phyloP scores from a whole-genome alignment of 2,113 vertebrate genomes.

The Eulacestoma nigropectus region DNA sequence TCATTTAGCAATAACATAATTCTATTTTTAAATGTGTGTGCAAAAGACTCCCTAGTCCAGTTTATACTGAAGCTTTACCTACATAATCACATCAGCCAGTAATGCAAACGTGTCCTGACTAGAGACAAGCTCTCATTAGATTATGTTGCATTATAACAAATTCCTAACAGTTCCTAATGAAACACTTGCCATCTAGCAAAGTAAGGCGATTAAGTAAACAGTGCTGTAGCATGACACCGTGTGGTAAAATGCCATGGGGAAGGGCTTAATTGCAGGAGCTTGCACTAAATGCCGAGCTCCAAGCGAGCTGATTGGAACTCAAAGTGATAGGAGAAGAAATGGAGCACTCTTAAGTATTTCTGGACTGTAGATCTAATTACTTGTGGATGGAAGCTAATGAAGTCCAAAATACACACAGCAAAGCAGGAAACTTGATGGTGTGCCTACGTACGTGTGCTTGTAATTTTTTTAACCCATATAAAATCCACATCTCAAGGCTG shows the following conservation, averaged over 20 bases:
- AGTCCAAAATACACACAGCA: constrained; percentile 9
- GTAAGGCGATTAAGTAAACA: constrained; percentile 1
- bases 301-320: neutral
- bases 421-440: neutral
- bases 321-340: neutral
- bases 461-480: neutral
- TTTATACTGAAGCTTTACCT: neutral
- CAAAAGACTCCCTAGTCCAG: neutral
- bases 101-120: neutral
- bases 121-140: constrained; percentile 1
- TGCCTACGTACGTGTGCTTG: fast-evolving
- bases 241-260: constrained; percentile 8
- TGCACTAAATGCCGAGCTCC: neutral
- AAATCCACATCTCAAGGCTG: neutral
- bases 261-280: constrained; percentile 31
- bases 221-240: neutral
- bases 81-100: neutral
- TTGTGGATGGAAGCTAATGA: neutral
- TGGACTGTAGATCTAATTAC: constrained; percentile 17
- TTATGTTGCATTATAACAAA: neutral
- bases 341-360: neutral
- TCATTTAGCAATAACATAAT: neutral
- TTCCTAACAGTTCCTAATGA: constrained; percentile 10
- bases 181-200: constrained; percentile 30
- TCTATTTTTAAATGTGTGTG: neutral